Base-by-base conservation (phyloP, 2,113 vertebrate genomes). In the Calidris pugnax region DNA sequence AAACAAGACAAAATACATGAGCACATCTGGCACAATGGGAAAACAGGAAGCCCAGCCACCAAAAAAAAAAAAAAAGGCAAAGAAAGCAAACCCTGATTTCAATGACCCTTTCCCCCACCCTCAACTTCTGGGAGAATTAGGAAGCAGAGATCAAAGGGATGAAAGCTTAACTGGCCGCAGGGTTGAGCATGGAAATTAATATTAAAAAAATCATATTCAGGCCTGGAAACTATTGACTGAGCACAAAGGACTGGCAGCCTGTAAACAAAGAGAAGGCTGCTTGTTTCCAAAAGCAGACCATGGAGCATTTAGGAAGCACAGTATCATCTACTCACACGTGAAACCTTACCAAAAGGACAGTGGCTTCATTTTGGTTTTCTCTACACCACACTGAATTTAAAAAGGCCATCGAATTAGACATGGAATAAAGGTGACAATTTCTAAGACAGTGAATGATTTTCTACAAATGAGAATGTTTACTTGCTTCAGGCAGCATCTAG, bases 31-130 rank as follows among this genome's bases (percentile, higher is more conserved):
- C 17, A 86, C 37, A 59, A 63, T 7, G 6, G 69, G 33, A 81
- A 96, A 95, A 92, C 83, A 92, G 84, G 84, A 97, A 97, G 39
- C 37, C 21, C 23, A 48, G 72, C 12, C 83, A 94, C 63, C 39
- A 41, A 41, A 41, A 41, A 41, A 39, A 39, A 86, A 69, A 95
- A 78, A 12, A 51, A 88, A n/a, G n/a, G 47, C 47, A 50, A 68
- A 69, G 59, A 85, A 90, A 82, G 48, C 72, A 89, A 90, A 7
- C 4, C 21, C 23, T 55, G 16, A 39, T 48, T 73, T 80, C 68
- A 85, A 3, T 69, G 53, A 60, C 41, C 47, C 27, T 77, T 66
- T 62, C 18, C 53, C 45, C 22, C 10, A 18, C 53, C 30, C 35
- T 23, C 19, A 4, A 26, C 45, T 77, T 69, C 73, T 71, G 77